A percentile compares a stretch with the other conserved stretches of the same genome.
These are phyloP conservation scores for Clarias platycephalus DNA, from an alignment of 2,797 vertebrate genomes.

Conservation along the genomic window DNA sequence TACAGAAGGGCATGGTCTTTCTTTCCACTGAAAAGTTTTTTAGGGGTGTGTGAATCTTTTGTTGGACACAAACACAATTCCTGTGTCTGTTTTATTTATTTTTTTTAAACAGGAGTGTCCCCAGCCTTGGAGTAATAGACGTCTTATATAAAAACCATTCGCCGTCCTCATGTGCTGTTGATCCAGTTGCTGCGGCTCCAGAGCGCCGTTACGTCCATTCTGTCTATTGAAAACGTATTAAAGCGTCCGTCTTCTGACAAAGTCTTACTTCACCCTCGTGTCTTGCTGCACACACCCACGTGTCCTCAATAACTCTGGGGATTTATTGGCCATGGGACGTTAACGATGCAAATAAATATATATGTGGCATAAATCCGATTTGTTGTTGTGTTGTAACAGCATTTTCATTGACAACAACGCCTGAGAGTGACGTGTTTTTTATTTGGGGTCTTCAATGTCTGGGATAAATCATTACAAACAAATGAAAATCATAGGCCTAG, in stretches of 20 bases:
- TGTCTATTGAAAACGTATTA: slow-evolving; percentile 54
- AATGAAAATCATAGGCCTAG: not conserved
- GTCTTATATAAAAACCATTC: slow-evolving; percentile 64
- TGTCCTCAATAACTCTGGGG: slow-evolving; percentile 66
- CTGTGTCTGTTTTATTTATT: slow-evolving; percentile 56
- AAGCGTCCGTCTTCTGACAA: slow-evolving; percentile 61
- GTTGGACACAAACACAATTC: slow-evolving; percentile 57
- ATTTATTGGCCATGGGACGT: slow-evolving; percentile 80
- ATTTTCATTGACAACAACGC: not conserved
- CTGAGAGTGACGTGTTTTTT: not conserved
- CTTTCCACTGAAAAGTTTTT: slow-evolving; percentile 61
- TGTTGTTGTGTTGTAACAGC: not conserved
- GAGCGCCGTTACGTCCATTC: not conserved
- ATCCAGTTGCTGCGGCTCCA: slow-evolving; percentile 11
- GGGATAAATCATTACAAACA: not conserved
- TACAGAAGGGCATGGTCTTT: slow-evolving; percentile 58
- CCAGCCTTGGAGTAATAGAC: slow-evolving; percentile 58
- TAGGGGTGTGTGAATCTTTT: slow-evolving; percentile 48
- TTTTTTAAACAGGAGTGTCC: slow-evolving; percentile 55
- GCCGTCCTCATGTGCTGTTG: slow-evolving; percentile 11
- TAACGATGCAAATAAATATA: slow-evolving; percentile 73
- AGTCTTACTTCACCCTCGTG: slow-evolving; percentile 60
- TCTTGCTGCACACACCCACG: slow-evolving; percentile 62
- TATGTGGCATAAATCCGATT: not conserved
- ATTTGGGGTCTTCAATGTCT: not conserved